Base-by-base conservation (phyloP, 2,797 vertebrate genomes). In the Sebastes steindachneri region DNA sequence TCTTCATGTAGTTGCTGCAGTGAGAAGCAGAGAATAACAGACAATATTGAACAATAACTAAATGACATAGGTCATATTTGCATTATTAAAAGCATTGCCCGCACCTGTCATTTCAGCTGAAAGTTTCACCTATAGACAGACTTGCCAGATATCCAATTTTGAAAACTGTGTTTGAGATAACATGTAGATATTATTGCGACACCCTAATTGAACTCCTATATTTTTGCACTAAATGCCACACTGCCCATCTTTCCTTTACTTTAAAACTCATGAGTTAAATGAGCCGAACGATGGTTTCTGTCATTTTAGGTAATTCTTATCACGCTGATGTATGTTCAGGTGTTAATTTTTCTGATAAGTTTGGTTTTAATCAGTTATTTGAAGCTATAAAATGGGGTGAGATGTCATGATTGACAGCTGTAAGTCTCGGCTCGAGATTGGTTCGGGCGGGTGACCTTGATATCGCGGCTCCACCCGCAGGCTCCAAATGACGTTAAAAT, bases 31-130 rank as follows among this genome's bases (percentile, higher is more conserved):
- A 53, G 17, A 75, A 55, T 11, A 68, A 28, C 25, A 71, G 10
- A 69, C 10, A 5, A n/a, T 75, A 79, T 9, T 65, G 29, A 73
- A 55, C 29, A 63, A 68, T 64, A 79, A 69, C 33, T 37, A 54
- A 69, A 66, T 58, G 35, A 35, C 25, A 62, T 12, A 66, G 35
- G 62, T 82, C 66, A 62, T 12, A 9, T 55, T 21, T 66, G 23
- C 14, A 66, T 53, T 28, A 51, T 63, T 75, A 63, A 65, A 68
- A n/a, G 2, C 2, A 8, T 51, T 15, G 23, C 10, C 41, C 5
- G 6, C 37, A 67, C 14, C 31, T 54, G 6, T 11, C 23, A 11
- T 28, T 48, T 73, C 58, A 58, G 29, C 35, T 70, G 55, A 57
- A 58, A 73, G 7, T 23, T 64, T 60, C 23, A 11, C 35, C 12